Conservation (phyloP, 2,113 vertebrate species). For the Spilogale gracilis region DNA sequence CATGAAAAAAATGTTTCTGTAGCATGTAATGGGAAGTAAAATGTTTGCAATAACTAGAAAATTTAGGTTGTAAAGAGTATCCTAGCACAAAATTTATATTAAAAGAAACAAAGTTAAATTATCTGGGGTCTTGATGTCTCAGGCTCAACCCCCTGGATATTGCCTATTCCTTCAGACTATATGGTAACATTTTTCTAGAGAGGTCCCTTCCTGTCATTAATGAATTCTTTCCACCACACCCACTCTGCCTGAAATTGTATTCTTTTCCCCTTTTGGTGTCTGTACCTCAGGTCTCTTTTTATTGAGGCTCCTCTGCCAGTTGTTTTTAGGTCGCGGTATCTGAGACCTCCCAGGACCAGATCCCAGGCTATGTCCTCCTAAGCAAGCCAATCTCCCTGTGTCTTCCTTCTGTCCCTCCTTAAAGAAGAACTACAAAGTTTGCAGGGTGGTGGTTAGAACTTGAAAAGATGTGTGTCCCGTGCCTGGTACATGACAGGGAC, state of each 20-base stretch:
- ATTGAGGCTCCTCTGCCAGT: background rate
- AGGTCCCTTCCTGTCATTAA: background rate
- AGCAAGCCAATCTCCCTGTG: background rate
- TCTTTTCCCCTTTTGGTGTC: background rate
- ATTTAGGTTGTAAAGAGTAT: background rate
- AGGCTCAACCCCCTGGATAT: background rate
- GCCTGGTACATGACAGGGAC: background rate
- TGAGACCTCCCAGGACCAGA: background rate
- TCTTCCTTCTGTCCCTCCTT: background rate
- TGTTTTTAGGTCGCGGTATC: background rate
- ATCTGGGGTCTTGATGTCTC: background rate
- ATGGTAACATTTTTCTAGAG: background rate
- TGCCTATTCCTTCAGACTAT: background rate
- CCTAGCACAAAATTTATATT: background rate
- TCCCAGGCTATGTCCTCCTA: background rate
- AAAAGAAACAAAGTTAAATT: constrained; percentile 1
- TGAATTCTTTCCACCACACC: background rate
- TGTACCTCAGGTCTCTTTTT: background rate
- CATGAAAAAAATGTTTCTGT: constrained; percentile 12
- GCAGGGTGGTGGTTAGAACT: background rate
- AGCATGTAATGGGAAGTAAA: background rate
- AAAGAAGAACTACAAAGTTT: background rate
- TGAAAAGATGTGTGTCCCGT: background rate
- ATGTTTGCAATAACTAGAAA: background rate
- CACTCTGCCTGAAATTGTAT: background rate